A percentile compares a stretch with the other conserved stretches of the same genome.
These are phyloP conservation scores for Amblyopsis rosae DNA, from an alignment of 2,113 vertebrate genomes.

Conservation along the genomic window DNA sequence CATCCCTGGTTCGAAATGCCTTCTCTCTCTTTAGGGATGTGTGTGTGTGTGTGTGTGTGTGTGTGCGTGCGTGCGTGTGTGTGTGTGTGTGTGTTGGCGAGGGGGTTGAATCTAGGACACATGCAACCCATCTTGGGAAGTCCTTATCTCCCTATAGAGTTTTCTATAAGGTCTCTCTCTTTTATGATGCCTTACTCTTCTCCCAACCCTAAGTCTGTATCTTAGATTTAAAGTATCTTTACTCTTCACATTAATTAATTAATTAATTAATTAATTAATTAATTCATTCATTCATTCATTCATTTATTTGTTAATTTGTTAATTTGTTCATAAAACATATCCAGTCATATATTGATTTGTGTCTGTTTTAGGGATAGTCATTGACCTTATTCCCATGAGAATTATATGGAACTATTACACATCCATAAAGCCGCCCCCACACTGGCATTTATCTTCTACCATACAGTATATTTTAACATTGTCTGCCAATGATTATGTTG, in stretches of 20 bases:
- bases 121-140: slow-evolving; percentile 72
- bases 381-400: slow-evolving; percentile 43
- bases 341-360: slow-evolving; percentile 21
- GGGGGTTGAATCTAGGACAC: slow-evolving; percentile 70
- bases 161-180: slow-evolving; percentile 34
- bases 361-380: slow-evolving; percentile 25
- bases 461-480: slow-evolving; percentile 20
- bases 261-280: slow-evolving; percentile 4
- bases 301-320: slow-evolving; percentile 22
- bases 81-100: neutral
- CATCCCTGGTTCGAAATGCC: slow-evolving; percentile 42
- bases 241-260: slow-evolving; percentile 27
- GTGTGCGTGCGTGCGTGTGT: neutral
- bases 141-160: slow-evolving; percentile 33
- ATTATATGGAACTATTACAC: slow-evolving; percentile 48
- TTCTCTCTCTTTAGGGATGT: slow-evolving; percentile 31
- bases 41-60: slow-evolving; percentile 70
- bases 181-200: slow-evolving; percentile 19
- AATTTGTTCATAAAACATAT: slow-evolving; percentile 15
- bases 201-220: slow-evolving; percentile 15
- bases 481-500: slow-evolving; percentile 40
- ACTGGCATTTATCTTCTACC: slow-evolving; percentile 23
- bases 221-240: slow-evolving; percentile 19
- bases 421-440: slow-evolving; percentile 38
- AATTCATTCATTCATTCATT: slow-evolving; percentile 32